phyloP scores from a whole-genome alignment of 2,888 invertebrate genomes.

The Eilema griseolum region DNA sequence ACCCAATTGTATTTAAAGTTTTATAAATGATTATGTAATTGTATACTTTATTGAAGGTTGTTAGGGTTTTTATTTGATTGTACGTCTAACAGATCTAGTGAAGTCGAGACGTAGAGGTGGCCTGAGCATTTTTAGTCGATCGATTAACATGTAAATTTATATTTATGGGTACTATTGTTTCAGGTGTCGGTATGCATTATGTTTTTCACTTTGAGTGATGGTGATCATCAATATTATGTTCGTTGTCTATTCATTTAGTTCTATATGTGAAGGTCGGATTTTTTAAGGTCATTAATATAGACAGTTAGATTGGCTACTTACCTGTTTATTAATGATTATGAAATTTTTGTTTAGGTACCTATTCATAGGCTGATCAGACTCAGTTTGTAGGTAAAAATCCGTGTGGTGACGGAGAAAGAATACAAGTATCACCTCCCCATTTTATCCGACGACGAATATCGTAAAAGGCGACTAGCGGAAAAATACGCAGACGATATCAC shows the following conservation, averaged over 20 bases:
- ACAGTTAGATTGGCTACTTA: slow-evolving; percentile 14
- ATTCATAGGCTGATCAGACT: not conserved
- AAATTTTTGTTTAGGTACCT: slow-evolving; percentile 2
- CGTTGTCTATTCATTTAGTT: slow-evolving; percentile 41
- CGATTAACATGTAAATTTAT: slow-evolving; percentile 72
- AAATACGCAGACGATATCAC: too few relatives aligned
- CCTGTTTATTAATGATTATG: slow-evolving; percentile 12
- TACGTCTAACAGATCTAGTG: slow-evolving; percentile 20
- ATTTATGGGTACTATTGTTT: slow-evolving; percentile 65
- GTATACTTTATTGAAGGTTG: slow-evolving; percentile 34
- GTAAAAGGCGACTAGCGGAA: too few relatives aligned
- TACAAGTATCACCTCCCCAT: too few relatives aligned
- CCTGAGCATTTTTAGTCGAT: slow-evolving; percentile 54
- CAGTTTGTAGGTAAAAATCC: not conserved
- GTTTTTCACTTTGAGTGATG: slow-evolving; percentile 55
- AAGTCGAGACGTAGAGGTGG: slow-evolving; percentile 36
- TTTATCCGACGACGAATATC: too few relatives aligned
- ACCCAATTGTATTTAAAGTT: slow-evolving; percentile 28
- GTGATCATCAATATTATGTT: slow-evolving; percentile 45
- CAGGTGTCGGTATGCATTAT: slow-evolving; percentile 54
- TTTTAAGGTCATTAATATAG: slow-evolving; percentile 33
- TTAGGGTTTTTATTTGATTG: slow-evolving; percentile 22
- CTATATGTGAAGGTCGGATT: slow-evolving; percentile 43
- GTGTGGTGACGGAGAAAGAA: too few relatives aligned
- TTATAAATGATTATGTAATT: slow-evolving; percentile 35